Percentiles rank a stretch among this genome's conserved stretches.
phyloP scores from a whole-genome alignment of 2,888 invertebrate genomes.

The Diploptera punctata region DNA sequence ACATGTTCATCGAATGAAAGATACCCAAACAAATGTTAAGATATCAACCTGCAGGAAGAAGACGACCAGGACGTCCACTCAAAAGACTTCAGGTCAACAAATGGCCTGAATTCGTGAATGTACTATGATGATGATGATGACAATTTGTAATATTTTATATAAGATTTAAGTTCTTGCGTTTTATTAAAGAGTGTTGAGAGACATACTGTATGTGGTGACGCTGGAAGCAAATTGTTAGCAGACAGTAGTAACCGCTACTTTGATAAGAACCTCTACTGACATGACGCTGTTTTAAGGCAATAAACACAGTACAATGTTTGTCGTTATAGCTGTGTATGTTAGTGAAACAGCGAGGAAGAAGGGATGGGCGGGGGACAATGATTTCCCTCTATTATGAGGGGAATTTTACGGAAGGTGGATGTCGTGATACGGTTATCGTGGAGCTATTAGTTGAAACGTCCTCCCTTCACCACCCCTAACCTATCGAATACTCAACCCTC shows the following conservation, averaged over 20 bases:
- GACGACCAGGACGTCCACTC: too few species aligned
- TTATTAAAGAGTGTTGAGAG: too few species aligned
- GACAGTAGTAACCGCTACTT: not conserved
- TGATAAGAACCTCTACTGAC: not conserved
- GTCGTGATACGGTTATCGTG: conserved; percentile 27
- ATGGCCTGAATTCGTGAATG: too few species aligned
- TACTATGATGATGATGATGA: too few species aligned
- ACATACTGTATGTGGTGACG: too few species aligned
- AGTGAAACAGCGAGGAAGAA: not conserved
- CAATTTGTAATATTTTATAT: too few species aligned
- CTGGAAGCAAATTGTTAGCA: too few species aligned
- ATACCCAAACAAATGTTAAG: too few species aligned
- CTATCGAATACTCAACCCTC: not conserved
- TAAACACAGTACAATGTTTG: conserved; percentile 15
- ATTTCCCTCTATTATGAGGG: not conserved
- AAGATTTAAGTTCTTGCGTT: too few species aligned
- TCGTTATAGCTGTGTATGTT: conserved; percentile 6
- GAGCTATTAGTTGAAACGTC: conserved; percentile 7
- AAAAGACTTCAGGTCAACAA: too few species aligned
- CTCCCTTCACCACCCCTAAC: not conserved
- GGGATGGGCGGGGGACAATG: not conserved
- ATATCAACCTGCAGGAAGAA: too few species aligned
- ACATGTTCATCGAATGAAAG: too few species aligned
- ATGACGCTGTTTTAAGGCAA: conserved; percentile 27
- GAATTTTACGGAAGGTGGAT: conserved; percentile 17